A percentile compares a stretch with the other conserved stretches of the same genome.
These are phyloP conservation scores for Chrysodeixis includens DNA, from an alignment of 2,888 invertebrate genomes.

Conservation along the genomic window DNA sequence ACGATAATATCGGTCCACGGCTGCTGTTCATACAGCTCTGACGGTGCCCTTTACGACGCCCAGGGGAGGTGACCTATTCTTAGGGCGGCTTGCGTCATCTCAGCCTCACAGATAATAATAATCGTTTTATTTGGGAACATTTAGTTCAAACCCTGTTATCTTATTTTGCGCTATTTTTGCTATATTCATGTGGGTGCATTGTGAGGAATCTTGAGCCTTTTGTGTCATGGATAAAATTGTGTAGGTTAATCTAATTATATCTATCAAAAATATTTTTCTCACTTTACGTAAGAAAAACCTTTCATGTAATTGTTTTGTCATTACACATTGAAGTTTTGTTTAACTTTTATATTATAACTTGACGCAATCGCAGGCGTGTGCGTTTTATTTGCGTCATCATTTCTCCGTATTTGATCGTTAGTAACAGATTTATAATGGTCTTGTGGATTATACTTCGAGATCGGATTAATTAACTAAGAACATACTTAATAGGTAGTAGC, in stretches of 20 bases:
- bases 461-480: slow-evolving; percentile 13
- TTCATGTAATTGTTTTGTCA: too few species aligned
- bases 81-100: slow-evolving; percentile 28
- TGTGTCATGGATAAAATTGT: too few species aligned
- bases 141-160: background rate
- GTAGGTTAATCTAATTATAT: too few species aligned
- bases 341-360: background rate
- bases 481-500: too few species aligned
- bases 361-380: slow-evolving; percentile 17
- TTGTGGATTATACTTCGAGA: slow-evolving; percentile 7
- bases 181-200: too few species aligned
- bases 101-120: slow-evolving; percentile 17
- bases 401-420: slow-evolving; percentile 24
- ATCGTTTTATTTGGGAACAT: slow-evolving; percentile 3
- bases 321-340: too few species aligned
- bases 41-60: slow-evolving; percentile 28
- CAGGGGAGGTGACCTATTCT: slow-evolving; percentile 39
- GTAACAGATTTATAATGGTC: slow-evolving; percentile 31
- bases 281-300: too few species aligned
- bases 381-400: slow-evolving; percentile 26
- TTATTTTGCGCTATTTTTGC: too few species aligned
- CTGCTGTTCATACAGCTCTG: slow-evolving; percentile 6
- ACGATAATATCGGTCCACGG: background rate
- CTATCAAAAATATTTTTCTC: too few species aligned
- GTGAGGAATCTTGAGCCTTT: too few species aligned